Conservation (phyloP, 2,888 invertebrate genomes). For the Heliconius ismenius region DNA sequence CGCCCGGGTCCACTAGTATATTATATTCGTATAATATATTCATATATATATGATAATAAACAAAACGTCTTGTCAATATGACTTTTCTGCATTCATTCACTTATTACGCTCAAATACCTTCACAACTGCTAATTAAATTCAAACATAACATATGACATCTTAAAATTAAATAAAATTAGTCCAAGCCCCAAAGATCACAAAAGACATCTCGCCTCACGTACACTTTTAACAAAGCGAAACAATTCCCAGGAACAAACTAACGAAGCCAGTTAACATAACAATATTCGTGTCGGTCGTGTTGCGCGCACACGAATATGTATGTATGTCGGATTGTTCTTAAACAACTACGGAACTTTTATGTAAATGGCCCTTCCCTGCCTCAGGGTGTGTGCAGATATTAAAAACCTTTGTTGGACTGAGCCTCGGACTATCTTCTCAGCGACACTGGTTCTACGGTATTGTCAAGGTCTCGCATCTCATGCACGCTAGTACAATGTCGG, state of each 20-base stretch:
- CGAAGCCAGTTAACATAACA: conserved; percentile 80
- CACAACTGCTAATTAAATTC: conserved; percentile 10
- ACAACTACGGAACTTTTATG: conserved; percentile 74
- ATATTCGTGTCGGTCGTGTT: conserved; percentile 69
- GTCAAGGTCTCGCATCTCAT: conserved; percentile 47
- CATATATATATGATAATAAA: no score
- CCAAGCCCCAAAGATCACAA: conserved; percentile 59
- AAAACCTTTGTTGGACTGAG: conserved; percentile 72
- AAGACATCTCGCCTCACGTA: conserved; percentile 65
- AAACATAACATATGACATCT: background rate
- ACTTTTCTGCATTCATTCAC: background rate
- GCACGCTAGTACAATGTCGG: conserved; percentile 39
- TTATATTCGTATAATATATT: no score
- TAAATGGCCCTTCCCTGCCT: conserved; percentile 71
- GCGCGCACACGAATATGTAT: conserved; percentile 58
- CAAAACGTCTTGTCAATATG: background rate
- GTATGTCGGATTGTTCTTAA: conserved; percentile 66
- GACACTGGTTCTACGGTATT: conserved; percentile 42
- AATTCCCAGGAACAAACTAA: conserved; percentile 79
- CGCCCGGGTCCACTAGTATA: no score
- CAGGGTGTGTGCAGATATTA: conserved; percentile 74
- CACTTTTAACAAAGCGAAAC: conserved; percentile 71
- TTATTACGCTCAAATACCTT: background rate
- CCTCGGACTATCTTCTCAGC: conserved; percentile 59
- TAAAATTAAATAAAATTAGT: conserved; percentile 62